Conservation (phyloP, 2,113 vertebrate species). For the Phoxinus phoxinus region DNA sequence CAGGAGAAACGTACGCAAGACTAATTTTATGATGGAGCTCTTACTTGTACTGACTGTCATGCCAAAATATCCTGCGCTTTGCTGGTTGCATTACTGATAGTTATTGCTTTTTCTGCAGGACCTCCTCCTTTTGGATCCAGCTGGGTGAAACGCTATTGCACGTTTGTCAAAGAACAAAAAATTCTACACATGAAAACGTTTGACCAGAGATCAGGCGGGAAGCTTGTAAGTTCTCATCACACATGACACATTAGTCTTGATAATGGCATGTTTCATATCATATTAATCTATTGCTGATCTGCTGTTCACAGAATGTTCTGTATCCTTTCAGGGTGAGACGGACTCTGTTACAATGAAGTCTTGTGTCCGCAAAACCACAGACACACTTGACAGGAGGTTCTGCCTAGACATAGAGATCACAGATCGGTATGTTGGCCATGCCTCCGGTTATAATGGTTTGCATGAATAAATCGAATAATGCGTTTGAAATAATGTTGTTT, state of each 20-base stretch:
- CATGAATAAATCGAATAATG: neutral
- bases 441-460: neutral
- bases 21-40: neutral
- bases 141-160: constrained; percentile 98
- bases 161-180: constrained; percentile 92
- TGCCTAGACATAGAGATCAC: constrained; percentile 94
- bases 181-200: constrained; percentile 93
- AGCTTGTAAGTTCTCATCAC: constrained; percentile 81
- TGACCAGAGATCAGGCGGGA: constrained; percentile 94
- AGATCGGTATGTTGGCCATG: constrained; percentile 81
- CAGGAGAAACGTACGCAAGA: constrained; percentile 91
- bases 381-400: constrained; percentile 90
- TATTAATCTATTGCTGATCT: neutral
- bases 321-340: constrained; percentile 83
- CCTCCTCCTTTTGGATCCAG: constrained; percentile 96
- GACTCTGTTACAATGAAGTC: constrained; percentile 87
- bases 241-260: neutral
- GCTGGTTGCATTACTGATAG: neutral
- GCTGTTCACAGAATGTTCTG: neutral
- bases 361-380: constrained; percentile 86
- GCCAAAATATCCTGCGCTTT: neutral
- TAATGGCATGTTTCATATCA: neutral
- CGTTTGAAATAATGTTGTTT: neutral
- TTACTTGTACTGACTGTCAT: neutral
- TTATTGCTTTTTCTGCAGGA: constrained; percentile 70